Evolutionary conservation across 2,113 vertebrate species (phyloP), one percentile per base, ranked within the genome.

Genomic region (Hippocampus barbouri): DNA sequence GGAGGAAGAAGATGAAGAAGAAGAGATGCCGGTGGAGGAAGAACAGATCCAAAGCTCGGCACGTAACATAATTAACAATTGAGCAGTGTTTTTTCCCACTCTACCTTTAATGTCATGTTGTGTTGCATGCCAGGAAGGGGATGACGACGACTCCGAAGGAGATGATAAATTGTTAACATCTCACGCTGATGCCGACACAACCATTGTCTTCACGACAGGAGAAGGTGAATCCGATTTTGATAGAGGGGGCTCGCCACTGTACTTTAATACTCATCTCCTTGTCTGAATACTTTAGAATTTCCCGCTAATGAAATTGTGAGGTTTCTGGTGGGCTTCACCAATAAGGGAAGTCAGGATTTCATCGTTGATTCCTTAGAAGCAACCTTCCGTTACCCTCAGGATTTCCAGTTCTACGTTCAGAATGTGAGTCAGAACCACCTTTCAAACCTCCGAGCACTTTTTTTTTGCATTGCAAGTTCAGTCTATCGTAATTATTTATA

Each of bases 361-460:
- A 88, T 75, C 0, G 81, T 93, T 21, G 86, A 89, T 75, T 91
- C 91, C 0, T 59, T 93, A 76, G 92, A 93, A 71, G 92, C 92
- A 8, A 93, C 92, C 5, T 93, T 93, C 85, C 92, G 91, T 67
- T 93, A 93, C 68, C 92, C 92, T 0, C 92, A 93, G 63, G 92
- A 93, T 76, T 93, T 89, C 79, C 90, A 93, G 83, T 92, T 93
- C 76, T 93, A 91, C 88, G 92, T 93, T 61, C 92, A 93, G 80
- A 93, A 93, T 5, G 92, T 93, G 67, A 90, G 90, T 84, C 10
- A 0, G 18, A 45, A 66, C 3, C 12, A 20, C 2, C 15, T 1
- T 21, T 43, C 45, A 14, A 47, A 74, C 21, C 45, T 14, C 8
- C 0, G 23, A 43, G n/a, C 21, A 64, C 6, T 25, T 25, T 51